These are phyloP conservation scores for Poecilia wingei DNA, from an alignment of 2,797 vertebrate species.

Conservation along the genomic window DNA sequence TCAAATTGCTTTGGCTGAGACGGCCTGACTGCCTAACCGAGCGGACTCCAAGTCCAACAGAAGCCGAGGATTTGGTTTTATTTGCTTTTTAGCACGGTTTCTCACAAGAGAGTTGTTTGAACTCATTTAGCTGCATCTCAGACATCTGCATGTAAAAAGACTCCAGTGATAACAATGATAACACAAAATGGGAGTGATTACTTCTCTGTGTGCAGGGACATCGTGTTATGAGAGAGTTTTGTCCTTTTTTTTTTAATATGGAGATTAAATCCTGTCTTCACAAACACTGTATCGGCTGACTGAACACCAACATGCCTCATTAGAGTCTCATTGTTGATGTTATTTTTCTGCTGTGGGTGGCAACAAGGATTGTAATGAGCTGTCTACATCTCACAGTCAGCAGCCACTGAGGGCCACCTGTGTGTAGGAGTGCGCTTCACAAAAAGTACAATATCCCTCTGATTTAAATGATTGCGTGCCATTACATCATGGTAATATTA, in stretches of 20 bases:
- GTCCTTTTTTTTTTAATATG: slow-evolving; percentile 17
- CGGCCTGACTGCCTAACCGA: slow-evolving; percentile 12
- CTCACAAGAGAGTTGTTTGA: slow-evolving; percentile 23
- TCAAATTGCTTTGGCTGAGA: slow-evolving; percentile 61
- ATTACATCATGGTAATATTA: slow-evolving; percentile 1
- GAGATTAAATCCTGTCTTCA: slow-evolving; percentile 46
- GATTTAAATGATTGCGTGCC: slow-evolving; percentile 47
- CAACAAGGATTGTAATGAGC: slow-evolving; percentile 67
- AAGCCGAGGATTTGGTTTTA: slow-evolving; percentile 38
- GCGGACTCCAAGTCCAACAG: slow-evolving; percentile 20
- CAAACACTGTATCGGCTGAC: slow-evolving; percentile 38
- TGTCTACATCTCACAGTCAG: slow-evolving; percentile 58
- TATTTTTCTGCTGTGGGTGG: slow-evolving; percentile 61
- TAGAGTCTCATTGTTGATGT: slow-evolving; percentile 69
- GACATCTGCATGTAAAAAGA: slow-evolving; percentile 19
- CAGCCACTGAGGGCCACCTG: slow-evolving; percentile 49
- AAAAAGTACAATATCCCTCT: slow-evolving; percentile 44
- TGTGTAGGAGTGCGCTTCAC: slow-evolving; percentile 50
- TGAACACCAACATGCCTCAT: slow-evolving; percentile 69
- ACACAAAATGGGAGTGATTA: slow-evolving; percentile 10
- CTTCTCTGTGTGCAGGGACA: slow-evolving; percentile 27
- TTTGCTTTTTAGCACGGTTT: slow-evolving; percentile 37
- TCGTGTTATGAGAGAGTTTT: slow-evolving; percentile 33
- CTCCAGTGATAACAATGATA: slow-evolving; percentile 37
- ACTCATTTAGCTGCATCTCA: slow-evolving; percentile 31